Conservation (phyloP, 1,140 invertebrate genomes). For the Telenomus remus region DNA sequence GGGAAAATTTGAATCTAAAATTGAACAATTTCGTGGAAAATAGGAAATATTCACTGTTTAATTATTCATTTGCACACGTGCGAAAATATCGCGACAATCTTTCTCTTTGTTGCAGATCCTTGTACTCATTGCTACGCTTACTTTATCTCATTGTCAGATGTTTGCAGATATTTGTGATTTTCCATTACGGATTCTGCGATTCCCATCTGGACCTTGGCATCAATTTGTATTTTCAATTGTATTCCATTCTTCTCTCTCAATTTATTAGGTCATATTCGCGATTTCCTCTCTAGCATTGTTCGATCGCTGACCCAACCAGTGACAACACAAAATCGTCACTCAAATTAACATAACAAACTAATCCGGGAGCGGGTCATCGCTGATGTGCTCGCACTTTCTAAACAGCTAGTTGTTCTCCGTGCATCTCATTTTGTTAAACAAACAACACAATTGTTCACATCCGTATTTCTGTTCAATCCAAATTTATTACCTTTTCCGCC, state of each 20-base stretch:
- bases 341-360: constrained; percentile 43
- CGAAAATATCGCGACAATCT: constrained; percentile 51
- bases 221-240: constrained; percentile 56
- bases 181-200: constrained; percentile 59
- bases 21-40: too few species aligned
- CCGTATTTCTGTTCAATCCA: neutral
- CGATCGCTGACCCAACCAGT: constrained; percentile 11
- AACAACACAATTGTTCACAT: neutral
- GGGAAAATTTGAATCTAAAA: too few species aligned
- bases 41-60: constrained; percentile 54
- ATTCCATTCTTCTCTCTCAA: constrained; percentile 50
- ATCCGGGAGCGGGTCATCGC: constrained; percentile 29
- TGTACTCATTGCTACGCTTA: constrained; percentile 59
- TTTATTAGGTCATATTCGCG: constrained; percentile 52
- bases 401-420: neutral
- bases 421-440: neutral
- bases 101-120: constrained; percentile 55
- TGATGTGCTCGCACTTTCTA: constrained; percentile 17
- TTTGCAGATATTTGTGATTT: constrained; percentile 56
- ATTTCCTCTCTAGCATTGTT: constrained; percentile 45
- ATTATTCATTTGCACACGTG: constrained; percentile 53
- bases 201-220: constrained; percentile 58
- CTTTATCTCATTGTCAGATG: constrained; percentile 60
- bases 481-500: too few species aligned
- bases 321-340: constrained; percentile 26